Percentiles rank a stretch among this genome's conserved stretches.
Evolutionary conservation across 2,113 vertebrate species (phyloP).

Genomic region (Lycaon pictus): DNA sequence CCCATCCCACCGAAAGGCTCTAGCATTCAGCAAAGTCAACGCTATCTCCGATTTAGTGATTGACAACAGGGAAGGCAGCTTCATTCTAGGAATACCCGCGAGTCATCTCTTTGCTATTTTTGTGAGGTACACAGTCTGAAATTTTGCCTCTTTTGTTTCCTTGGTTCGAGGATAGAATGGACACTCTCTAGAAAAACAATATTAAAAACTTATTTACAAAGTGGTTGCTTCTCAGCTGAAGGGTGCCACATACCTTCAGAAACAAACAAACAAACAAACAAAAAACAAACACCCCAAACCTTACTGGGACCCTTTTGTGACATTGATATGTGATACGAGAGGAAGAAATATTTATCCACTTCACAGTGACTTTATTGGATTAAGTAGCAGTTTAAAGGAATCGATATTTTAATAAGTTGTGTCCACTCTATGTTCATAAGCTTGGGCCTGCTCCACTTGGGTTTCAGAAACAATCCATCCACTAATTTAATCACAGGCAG

Average conservation of each 20-base stretch:
- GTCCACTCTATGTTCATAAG: slow-evolving; percentile 27
- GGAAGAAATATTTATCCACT: neutral
- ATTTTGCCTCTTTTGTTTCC: neutral
- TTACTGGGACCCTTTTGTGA: neutral
- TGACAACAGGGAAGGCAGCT: neutral
- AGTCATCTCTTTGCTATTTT: slow-evolving; percentile 26
- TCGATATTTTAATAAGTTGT: slow-evolving; percentile 34
- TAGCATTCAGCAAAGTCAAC: neutral
- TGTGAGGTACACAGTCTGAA: neutral
- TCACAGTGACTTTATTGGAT: neutral
- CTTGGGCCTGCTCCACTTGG: neutral
- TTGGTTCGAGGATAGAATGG: slow-evolving; percentile 7
- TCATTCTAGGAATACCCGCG: neutral
- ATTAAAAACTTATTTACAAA: slow-evolving; percentile 4
- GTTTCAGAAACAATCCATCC: neutral
- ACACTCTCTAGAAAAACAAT: slow-evolving; percentile 40
- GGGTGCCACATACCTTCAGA: slow-evolving; percentile 9
- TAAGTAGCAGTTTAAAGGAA: slow-evolving; percentile 34
- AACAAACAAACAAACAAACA: neutral
- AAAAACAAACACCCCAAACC: too few relatives aligned
- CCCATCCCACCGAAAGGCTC: neutral
- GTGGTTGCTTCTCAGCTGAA: neutral
- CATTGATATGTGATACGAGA: neutral
- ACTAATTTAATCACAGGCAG: slow-evolving; percentile 48
- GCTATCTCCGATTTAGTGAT: neutral